Percentiles rank a stretch among this genome's conserved stretches.
phyloP scores from a whole-genome alignment of 2,113 vertebrate genomes.

The Urocolius indicus region DNA sequence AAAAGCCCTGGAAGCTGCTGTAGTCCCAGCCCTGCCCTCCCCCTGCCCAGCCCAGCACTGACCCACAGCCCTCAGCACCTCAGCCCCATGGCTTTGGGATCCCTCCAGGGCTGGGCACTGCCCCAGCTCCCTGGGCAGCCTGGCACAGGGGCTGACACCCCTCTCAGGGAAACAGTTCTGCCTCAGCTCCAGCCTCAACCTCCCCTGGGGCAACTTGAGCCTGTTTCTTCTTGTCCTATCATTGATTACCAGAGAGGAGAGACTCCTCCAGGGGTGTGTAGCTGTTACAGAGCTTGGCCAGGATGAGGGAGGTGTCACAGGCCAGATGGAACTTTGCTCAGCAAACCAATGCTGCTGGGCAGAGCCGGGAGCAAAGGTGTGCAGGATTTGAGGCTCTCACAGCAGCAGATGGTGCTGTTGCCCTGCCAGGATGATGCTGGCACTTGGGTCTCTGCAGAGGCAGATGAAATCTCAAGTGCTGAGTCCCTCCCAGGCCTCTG shows the following conservation, averaged over 20 bases:
- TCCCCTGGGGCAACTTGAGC: too few species aligned
- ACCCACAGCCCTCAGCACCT: too few species aligned
- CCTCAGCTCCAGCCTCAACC: too few species aligned
- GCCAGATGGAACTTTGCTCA: rapidly evolving
- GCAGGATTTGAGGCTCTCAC: rapidly evolving
- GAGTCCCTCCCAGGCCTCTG: not conserved
- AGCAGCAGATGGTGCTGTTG: conserved; percentile 55
- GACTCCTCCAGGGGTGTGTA: rapidly evolving
- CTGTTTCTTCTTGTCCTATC: too few species aligned
- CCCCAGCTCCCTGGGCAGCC: too few species aligned
- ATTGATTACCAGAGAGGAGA: not conserved
- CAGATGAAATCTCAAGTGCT: not conserved
- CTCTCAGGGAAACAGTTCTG: too few species aligned
- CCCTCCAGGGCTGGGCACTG: too few species aligned
- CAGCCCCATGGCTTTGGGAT: too few species aligned
- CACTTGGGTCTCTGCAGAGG: rapidly evolving
- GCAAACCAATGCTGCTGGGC: not conserved
- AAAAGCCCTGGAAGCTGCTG: too few species aligned
- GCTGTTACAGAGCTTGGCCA: not conserved
- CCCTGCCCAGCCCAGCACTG: too few species aligned
- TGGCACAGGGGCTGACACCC: too few species aligned
- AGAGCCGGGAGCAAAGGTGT: rapidly evolving
- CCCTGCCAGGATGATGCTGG: not conserved
- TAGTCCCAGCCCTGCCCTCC: too few species aligned
- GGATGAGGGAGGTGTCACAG: rapidly evolving